Conservation (phyloP, 2,888 invertebrate genomes). For the Neelides folsomi region DNA sequence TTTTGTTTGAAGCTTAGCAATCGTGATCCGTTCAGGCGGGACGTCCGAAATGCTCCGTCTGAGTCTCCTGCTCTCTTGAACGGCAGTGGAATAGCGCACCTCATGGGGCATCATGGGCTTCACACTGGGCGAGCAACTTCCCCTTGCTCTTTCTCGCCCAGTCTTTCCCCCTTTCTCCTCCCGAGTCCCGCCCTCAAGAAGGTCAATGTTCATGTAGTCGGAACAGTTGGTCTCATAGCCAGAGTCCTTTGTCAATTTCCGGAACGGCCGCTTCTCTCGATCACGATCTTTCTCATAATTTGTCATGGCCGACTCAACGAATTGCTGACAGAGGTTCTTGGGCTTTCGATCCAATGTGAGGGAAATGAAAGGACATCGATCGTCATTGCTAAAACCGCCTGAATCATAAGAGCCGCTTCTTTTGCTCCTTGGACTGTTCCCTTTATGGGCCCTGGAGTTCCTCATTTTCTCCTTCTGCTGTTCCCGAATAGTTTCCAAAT, state of each 20-base stretch:
- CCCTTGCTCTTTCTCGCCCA: constrained; percentile 6
- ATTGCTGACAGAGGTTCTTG: too few species aligned
- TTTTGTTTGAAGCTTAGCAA: constrained; percentile 26
- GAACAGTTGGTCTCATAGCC: constrained; percentile 34
- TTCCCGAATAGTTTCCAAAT: constrained; percentile 29
- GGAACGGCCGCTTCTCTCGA: constrained; percentile 30
- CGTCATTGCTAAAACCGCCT: too few species aligned
- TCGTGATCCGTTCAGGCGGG: constrained; percentile 21
- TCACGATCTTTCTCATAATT: constrained; percentile 28
- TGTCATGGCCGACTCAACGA: constrained; percentile 14
- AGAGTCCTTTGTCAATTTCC: constrained; percentile 35
- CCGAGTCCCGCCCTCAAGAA: constrained; percentile 2
- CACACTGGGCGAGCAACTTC: constrained; percentile 4
- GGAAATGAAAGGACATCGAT: too few species aligned
- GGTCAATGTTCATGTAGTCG: constrained; percentile 26
- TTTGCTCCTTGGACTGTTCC: neutral
- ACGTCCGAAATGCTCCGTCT: constrained; percentile 30
- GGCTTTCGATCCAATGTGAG: too few species aligned
- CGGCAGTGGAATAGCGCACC: neutral
- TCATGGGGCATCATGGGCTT: constrained; percentile 3
- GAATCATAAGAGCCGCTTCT: neutral
- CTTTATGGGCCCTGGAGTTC: neutral
- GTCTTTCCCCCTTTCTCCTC: neutral
- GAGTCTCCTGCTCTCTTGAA: constrained; percentile 18
- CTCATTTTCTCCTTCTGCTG: constrained; percentile 10